Evolutionary conservation across 2,888 invertebrate genomes (phyloP).

Genomic region (Drosophila atroscutellata): DNA sequence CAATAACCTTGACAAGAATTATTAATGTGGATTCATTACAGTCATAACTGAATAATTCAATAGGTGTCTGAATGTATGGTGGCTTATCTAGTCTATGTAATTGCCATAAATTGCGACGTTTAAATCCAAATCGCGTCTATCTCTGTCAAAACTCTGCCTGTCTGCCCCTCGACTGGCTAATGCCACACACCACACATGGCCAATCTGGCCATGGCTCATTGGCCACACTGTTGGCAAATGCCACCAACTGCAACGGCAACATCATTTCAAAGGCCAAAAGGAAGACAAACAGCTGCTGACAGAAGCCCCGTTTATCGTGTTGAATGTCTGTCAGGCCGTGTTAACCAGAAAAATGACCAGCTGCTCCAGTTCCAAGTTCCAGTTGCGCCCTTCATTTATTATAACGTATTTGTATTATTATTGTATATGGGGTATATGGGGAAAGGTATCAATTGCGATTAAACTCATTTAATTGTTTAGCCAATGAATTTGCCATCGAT

Average conservation of each 20-base stretch:
- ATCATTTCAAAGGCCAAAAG: background rate
- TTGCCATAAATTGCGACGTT: slow-evolving; percentile 34
- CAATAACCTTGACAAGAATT: slow-evolving; percentile 50
- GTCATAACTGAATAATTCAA: slow-evolving; percentile 32
- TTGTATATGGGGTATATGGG: background rate
- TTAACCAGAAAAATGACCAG: slow-evolving; percentile 1
- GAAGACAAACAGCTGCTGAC: slow-evolving; percentile 7
- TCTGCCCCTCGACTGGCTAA: background rate
- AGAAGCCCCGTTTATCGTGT: slow-evolving; percentile 14
- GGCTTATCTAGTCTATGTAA: slow-evolving; percentile 25
- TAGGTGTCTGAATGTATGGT: slow-evolving; percentile 2
- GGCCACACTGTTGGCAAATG: slow-evolving; percentile 2
- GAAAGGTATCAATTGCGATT: background rate
- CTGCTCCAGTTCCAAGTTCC: slow-evolving; percentile 14
- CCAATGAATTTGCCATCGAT: slow-evolving; percentile 12
- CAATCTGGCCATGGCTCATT: slow-evolving; percentile 10
- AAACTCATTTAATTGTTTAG: background rate
- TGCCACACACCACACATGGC: background rate
- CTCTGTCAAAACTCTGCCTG: slow-evolving; percentile 2
- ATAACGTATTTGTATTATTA: slow-evolving; percentile 3
- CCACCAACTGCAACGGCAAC: background rate
- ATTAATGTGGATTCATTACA: slow-evolving; percentile 55
- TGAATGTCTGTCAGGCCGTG: slow-evolving; percentile 34
- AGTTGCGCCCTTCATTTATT: slow-evolving; percentile 23
- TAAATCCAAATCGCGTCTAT: slow-evolving; percentile 20